Conservation (phyloP, 2,113 vertebrate species). For the Forbesichthys agassizii region DNA sequence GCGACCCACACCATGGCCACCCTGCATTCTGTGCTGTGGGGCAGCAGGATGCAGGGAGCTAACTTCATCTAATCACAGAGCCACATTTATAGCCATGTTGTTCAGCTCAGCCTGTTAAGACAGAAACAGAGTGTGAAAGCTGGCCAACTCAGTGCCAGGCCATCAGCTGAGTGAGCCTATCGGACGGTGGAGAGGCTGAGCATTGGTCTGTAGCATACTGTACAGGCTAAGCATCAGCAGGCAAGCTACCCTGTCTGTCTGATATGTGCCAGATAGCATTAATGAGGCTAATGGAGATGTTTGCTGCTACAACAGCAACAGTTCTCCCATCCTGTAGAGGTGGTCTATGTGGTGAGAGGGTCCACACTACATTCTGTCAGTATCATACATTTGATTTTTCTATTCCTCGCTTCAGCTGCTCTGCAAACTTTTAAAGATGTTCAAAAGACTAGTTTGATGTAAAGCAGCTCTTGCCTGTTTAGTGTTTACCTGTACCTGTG, state of each 20-base stretch:
- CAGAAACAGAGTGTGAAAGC: constrained; percentile 54
- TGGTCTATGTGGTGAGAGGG: too few relatives aligned
- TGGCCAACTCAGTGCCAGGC: constrained; percentile 35
- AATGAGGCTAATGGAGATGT: constrained; percentile 54
- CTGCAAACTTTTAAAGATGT: constrained; percentile 8
- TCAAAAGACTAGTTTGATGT: constrained; percentile 28
- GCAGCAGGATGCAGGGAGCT: constrained; percentile 43
- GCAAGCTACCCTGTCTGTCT: constrained; percentile 47
- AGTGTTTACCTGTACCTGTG: too few relatives aligned
- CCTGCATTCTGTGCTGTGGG: constrained; percentile 31
- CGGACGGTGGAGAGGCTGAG: constrained; percentile 32
- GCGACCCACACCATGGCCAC: constrained; percentile 10
- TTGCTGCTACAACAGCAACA: background rate
- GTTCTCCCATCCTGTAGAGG: too few relatives aligned
- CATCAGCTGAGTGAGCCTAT: constrained; percentile 24
- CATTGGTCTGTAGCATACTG: constrained; percentile 1
- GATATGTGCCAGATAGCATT: constrained; percentile 53
- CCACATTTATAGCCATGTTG: constrained; percentile 21
- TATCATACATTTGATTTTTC: too few relatives aligned
- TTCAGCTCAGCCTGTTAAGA: constrained; percentile 36
- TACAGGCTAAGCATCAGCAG: constrained; percentile 44
- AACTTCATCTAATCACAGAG: constrained; percentile 67
- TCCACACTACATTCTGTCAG: background rate
- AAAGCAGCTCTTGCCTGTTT: constrained; percentile 8
- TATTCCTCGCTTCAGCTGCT: background rate